Conservation (phyloP, 53 echinoderm and acorn worm species). For the Luidia sarsii region DNA sequence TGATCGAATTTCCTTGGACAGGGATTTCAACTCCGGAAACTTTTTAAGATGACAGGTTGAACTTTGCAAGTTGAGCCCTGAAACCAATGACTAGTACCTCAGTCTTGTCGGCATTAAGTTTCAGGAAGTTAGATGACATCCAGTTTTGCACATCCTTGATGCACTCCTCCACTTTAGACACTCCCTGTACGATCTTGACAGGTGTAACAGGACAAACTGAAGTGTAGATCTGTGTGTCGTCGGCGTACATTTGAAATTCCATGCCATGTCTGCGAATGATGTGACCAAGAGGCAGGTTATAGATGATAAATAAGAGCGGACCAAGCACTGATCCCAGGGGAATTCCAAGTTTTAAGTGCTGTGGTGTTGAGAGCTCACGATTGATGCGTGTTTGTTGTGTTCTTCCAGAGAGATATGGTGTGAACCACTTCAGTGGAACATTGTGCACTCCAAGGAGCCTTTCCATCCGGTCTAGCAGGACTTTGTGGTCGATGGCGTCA, state of each 20-base stretch:
- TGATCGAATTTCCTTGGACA: no score
- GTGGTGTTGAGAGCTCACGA: no score
- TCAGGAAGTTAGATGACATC: no score
- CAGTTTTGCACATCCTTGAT: no score
- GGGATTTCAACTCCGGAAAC: no score
- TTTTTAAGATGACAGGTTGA: no score
- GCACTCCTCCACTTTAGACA: no score
- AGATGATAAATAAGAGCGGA: constrained; percentile 18
- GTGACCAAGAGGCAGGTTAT: not conserved
- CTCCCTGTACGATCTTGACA: no score
- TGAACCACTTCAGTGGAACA: constrained; percentile 15
- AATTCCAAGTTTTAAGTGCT: not conserved
- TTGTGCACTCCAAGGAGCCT: constrained; percentile 1
- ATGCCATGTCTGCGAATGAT: constrained; percentile 14
- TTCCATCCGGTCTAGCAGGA: constrained; percentile 26
- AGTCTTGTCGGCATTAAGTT: no score
- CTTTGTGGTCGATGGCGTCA: constrained; percentile 27
- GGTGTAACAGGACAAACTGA: no score
- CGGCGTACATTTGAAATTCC: constrained; percentile 16
- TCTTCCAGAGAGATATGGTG: not conserved
- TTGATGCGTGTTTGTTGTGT: not conserved
- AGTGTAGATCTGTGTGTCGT: constrained; percentile 39
- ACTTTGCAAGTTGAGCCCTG: no score
- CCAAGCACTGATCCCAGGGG: constrained; percentile 19
- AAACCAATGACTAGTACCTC: no score